Conservation (phyloP, 2,797 vertebrate species). For the Oreonectes daqikongensis region DNA sequence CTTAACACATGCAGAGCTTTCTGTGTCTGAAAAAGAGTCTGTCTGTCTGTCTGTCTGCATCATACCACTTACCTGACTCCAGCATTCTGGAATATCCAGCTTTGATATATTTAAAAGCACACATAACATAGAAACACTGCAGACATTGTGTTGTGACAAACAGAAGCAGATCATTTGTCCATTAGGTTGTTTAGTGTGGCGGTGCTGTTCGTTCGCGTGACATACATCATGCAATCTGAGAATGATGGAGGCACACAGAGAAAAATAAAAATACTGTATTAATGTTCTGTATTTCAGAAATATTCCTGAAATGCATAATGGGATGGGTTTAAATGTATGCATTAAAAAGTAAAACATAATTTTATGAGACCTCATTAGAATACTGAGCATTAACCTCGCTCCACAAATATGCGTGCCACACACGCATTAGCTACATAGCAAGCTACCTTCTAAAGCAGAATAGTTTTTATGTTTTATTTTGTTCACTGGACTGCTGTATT, state of each 20-base stretch:
- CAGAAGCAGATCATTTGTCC: conserved; percentile 22
- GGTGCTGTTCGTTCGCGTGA: conserved; percentile 33
- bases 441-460: no score
- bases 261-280: conserved; percentile 54
- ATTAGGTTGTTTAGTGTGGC: conserved; percentile 17
- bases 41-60: background rate
- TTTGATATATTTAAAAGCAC: conserved; percentile 26
- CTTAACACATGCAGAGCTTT: background rate
- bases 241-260: conserved; percentile 55
- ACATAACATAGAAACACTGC: conserved; percentile 11
- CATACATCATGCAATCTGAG: conserved; percentile 68
- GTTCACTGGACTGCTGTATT: no score
- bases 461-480: no score
- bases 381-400: conserved; percentile 22
- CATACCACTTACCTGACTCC: conserved; percentile 61
- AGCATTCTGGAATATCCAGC: conserved; percentile 15
- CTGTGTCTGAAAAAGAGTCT: background rate
- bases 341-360: conserved; percentile 45
- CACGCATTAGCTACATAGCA: no score
- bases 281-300: conserved; percentile 66
- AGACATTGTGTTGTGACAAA: conserved; percentile 49
- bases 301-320: conserved; percentile 72
- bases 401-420: conserved; percentile 1
- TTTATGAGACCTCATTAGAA: conserved; percentile 24
- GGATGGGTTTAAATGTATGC: conserved; percentile 64